These are phyloP conservation scores for Beroe forskalii DNA, from an alignment of 37 sponge, comb jelly and placozoan species.

Conservation along the genomic window DNA sequence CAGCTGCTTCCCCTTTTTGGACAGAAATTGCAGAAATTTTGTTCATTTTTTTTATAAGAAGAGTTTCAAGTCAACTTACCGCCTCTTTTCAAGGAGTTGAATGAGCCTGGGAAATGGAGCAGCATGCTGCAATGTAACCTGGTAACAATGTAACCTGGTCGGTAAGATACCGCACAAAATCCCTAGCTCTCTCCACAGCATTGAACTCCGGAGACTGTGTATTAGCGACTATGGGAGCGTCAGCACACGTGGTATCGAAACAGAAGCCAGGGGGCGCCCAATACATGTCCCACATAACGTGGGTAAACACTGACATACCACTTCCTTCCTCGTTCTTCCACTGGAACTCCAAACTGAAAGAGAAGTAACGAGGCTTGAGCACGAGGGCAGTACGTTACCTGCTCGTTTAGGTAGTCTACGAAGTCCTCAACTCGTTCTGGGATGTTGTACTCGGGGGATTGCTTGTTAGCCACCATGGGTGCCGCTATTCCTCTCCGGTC, in stretches of 20 bases:
- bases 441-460: constrained; percentile 76
- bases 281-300: constrained; percentile 69
- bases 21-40: no score
- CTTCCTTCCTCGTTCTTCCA: neutral
- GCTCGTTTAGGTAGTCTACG: constrained; percentile 63
- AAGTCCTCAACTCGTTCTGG: constrained; percentile 73
- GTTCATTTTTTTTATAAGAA: no score
- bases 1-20: no score
- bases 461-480: constrained; percentile 20
- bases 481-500: constrained; percentile 32
- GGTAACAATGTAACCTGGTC: constrained; percentile 14
- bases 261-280: constrained; percentile 85
- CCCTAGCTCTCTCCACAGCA: constrained; percentile 69
- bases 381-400: constrained; percentile 19
- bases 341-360: constrained; percentile 10
- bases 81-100: no score
- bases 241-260: constrained; percentile 78
- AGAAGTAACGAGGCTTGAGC: neutral
- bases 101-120: no score
- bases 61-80: no score
- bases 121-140: no score
- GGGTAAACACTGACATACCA: constrained; percentile 17
- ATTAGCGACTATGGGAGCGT: constrained; percentile 79
- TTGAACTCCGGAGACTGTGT: constrained; percentile 75
- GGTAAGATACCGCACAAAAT: constrained; percentile 63